phyloP scores from a whole-genome alignment of 2,888 invertebrate genomes.

The Erpobdella octoculata region DNA sequence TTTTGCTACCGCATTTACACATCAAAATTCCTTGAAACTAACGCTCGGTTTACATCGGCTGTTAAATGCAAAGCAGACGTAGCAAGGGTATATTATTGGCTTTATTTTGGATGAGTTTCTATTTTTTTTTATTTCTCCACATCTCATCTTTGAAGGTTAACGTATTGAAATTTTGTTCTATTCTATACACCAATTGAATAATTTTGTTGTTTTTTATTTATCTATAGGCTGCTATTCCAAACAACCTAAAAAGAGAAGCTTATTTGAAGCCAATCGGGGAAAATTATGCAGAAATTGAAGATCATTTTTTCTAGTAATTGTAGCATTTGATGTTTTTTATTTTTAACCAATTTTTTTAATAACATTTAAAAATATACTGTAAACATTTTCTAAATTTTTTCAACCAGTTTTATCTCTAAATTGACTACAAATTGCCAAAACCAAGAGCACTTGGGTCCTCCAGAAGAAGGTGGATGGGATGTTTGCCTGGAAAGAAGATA shows the following conservation, averaged over 20 bases:
- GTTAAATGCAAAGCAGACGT: slow-evolving; percentile 33
- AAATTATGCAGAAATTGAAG: slow-evolving; percentile 32
- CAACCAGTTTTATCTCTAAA: slow-evolving; percentile 31
- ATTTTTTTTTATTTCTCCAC: neutral
- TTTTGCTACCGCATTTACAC: too few relatives aligned
- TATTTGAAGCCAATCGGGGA: slow-evolving; percentile 31
- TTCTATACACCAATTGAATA: too few relatives aligned
- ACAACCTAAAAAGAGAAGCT: slow-evolving; percentile 25
- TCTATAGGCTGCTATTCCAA: slow-evolving; percentile 35
- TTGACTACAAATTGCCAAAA: slow-evolving; percentile 31
- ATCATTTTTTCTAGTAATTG: slow-evolving; percentile 35
- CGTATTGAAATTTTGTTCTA: too few relatives aligned
- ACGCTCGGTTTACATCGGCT: slow-evolving; percentile 22
- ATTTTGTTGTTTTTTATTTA: slow-evolving; percentile 12
- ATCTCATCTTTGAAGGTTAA: too few relatives aligned
- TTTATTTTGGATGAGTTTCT: neutral
- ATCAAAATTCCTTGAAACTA: too few relatives aligned
- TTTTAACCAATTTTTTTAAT: neutral
- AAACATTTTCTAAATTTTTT: neutral
- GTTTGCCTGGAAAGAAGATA: slow-evolving; percentile 46
- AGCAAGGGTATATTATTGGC: slow-evolving; percentile 27
- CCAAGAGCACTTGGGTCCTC: slow-evolving; percentile 41
- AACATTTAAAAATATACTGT: neutral
- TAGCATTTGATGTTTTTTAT: neutral
- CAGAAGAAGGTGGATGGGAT: slow-evolving; percentile 49